These are phyloP conservation scores for Platycercus adscitus DNA, from an alignment of 2,113 vertebrate genomes.

Conservation along the genomic window DNA sequence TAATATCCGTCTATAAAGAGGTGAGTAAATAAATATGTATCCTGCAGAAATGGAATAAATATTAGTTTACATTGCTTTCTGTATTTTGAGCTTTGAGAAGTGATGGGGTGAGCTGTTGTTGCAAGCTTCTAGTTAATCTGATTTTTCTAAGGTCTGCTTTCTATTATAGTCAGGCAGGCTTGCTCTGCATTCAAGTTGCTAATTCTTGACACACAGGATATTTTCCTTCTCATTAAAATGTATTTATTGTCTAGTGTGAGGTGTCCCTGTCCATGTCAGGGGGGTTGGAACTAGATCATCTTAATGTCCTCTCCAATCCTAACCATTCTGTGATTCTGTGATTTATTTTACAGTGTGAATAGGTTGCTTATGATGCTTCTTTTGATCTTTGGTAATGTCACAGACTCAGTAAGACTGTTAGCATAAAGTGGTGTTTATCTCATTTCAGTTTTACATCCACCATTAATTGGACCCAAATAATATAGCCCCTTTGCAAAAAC, in stretches of 20 bases:
- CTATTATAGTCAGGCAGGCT: background rate
- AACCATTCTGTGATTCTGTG: background rate
- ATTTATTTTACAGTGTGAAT: constrained; percentile 30
- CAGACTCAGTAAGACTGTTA: background rate
- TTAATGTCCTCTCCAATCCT: background rate
- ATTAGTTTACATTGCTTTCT: constrained; percentile 33
- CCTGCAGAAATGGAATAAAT: constrained; percentile 28
- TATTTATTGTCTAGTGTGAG: background rate
- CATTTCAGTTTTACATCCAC: background rate
- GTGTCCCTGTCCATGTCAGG: background rate
- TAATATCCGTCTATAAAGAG: constrained; percentile 2
- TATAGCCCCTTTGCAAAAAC: background rate
- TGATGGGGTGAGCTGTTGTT: background rate
- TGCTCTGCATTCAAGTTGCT: background rate
- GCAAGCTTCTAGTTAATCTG: constrained; percentile 11
- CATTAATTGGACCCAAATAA: constrained; percentile 37
- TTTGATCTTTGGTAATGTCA: constrained; percentile 41
- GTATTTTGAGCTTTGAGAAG: constrained; percentile 15
- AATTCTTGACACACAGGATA: background rate
- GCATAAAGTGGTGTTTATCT: constrained; percentile 15
- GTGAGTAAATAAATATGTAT: background rate
- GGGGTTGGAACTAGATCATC: background rate
- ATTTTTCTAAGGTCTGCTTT: constrained; percentile 16
- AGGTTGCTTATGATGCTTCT: constrained; percentile 2
- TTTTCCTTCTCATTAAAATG: constrained; percentile 57